Percentiles rank a stretch among this genome's conserved stretches.
phyloP scores from a whole-genome alignment of 2,113 vertebrate species.

The Stercorarius parasiticus region DNA sequence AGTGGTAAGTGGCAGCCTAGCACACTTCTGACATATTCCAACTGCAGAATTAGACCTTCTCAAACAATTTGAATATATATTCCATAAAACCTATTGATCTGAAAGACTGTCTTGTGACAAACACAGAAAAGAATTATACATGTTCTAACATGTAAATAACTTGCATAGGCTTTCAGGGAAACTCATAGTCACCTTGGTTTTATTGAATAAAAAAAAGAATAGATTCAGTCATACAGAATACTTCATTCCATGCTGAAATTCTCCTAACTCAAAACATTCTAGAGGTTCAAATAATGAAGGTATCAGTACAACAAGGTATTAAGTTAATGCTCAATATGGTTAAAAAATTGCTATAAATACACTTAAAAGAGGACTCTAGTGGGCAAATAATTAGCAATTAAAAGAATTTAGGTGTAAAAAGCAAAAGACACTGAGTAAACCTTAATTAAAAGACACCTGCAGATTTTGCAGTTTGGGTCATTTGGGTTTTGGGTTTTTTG shows the following conservation, averaged over 20 bases:
- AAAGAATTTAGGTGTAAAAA: neutral
- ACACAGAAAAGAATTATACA: neutral
- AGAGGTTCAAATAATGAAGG: neutral
- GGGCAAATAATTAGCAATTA: neutral
- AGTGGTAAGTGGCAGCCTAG: neutral
- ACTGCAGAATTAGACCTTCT: neutral
- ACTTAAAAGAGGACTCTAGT: neutral
- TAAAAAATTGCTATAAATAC: neutral
- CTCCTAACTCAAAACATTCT: neutral
- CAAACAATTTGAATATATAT: neutral
- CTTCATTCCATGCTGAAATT: neutral
- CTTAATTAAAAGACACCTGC: neutral
- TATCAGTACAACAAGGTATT: neutral
- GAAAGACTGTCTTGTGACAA: neutral
- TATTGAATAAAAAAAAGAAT: neutral
- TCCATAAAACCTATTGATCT: neutral
- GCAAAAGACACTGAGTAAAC: neutral
- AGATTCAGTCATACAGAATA: neutral
- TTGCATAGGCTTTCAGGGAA: neutral
- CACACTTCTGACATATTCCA: neutral
- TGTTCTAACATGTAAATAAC: neutral
- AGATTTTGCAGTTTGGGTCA: neutral
- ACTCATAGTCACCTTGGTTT: neutral
- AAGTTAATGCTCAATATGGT: neutral
- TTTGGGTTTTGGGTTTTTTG: neutral